These are phyloP conservation scores for Mimas tiliae DNA, from an alignment of 2,888 invertebrate species.

Conservation along the genomic window DNA sequence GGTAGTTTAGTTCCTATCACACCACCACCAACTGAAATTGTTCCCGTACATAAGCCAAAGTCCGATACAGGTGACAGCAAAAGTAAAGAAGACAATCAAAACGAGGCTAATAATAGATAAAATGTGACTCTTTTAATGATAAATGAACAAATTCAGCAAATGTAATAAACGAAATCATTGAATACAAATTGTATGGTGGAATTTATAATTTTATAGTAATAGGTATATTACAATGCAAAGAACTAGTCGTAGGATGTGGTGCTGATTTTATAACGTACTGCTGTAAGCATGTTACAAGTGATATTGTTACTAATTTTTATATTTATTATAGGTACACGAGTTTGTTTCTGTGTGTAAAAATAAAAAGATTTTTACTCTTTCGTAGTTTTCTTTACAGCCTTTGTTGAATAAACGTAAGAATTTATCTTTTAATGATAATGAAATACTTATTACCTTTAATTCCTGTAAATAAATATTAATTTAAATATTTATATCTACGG, in stretches of 20 bases:
- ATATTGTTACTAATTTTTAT: conserved; percentile 38
- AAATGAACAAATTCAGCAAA: conserved; percentile 7
- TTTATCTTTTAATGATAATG: not conserved
- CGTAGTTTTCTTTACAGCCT: not conserved
- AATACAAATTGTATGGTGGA: not conserved
- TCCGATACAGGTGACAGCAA: conserved; percentile 52
- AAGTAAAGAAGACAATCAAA: conserved; percentile 55
- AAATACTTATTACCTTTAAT: no score
- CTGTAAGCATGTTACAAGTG: conserved; percentile 40
- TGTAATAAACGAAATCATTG: conserved; percentile 25
- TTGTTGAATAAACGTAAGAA: not conserved
- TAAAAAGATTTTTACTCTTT: conserved; percentile 53
- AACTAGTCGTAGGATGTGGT: conserved; percentile 36
- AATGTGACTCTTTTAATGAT: conserved; percentile 2
- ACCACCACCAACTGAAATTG: conserved; percentile 72
- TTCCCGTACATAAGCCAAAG: conserved; percentile 70
- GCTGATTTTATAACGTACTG: conserved; percentile 40
- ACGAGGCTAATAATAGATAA: conserved; percentile 67
- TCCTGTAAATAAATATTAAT: no score
- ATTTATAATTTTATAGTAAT: conserved; percentile 12
- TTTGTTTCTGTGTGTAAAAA: conserved; percentile 62
- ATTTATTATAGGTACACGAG: conserved; percentile 42
- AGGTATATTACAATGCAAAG: conserved; percentile 20
- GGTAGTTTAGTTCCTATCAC: conserved; percentile 78
- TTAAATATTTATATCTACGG: no score